A percentile compares a stretch with the other conserved stretches of the same genome.
These are phyloP conservation scores for Scatophagus argus DNA, from an alignment of 2,113 vertebrate species.

Conservation along the genomic window DNA sequence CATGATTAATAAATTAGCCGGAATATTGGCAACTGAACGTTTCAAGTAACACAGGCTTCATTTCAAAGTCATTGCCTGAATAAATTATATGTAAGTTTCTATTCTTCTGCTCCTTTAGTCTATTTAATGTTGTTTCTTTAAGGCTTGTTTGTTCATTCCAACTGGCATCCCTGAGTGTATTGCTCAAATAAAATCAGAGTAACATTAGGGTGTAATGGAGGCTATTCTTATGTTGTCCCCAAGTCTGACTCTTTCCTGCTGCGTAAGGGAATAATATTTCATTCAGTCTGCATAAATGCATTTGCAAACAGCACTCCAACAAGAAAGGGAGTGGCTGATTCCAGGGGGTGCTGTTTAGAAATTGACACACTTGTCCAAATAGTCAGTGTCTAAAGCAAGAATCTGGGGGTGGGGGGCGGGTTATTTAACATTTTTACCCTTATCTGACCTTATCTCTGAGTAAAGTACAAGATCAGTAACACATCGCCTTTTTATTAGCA, in stretches of 20 bases:
- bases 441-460: conserved; percentile 49
- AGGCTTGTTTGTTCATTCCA: conserved; percentile 48
- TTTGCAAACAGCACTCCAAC: conserved; percentile 61
- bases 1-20: not conserved
- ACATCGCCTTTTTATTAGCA: conserved; percentile 42
- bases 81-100: not conserved
- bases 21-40: not conserved
- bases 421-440: conserved; percentile 31
- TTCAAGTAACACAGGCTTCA: not conserved
- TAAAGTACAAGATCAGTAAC: conserved; percentile 44
- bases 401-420: too few species aligned
- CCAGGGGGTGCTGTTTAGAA: conserved; percentile 40
- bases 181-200: conserved; percentile 69
- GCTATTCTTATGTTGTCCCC: conserved; percentile 58
- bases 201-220: conserved; percentile 52
- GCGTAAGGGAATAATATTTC: conserved; percentile 75
- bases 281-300: conserved; percentile 74
- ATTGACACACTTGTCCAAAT: conserved; percentile 35
- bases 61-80: not conserved
- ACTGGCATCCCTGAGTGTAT: conserved; percentile 49
- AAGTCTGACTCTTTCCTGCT: conserved; percentile 65
- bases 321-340: conserved; percentile 42
- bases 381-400: conserved; percentile 19
- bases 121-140: conserved; percentile 46
- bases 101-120: not conserved